phyloP scores from a whole-genome alignment of 2,888 invertebrate species.

The Teleogryllus oceanicus region DNA sequence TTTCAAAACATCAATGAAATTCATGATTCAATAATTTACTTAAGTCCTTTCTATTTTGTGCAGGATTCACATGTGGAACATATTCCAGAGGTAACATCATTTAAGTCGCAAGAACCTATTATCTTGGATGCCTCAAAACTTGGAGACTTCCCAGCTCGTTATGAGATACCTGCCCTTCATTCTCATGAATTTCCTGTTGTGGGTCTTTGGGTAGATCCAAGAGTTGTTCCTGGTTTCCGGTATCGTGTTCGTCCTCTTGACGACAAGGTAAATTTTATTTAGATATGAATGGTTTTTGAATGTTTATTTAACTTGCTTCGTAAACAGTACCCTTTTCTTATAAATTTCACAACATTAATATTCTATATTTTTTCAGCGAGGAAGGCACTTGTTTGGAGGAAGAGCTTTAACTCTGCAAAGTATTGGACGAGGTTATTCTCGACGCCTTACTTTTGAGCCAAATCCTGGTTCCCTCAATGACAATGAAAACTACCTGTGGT shows the following conservation, averaged over 20 bases:
- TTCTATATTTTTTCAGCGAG: not conserved
- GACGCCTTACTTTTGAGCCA: conserved; percentile 69
- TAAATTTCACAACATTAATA: no score
- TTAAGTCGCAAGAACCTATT: conserved; percentile 33
- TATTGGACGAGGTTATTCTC: conserved; percentile 71
- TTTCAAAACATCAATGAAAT: no score
- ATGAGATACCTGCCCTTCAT: conserved; percentile 58
- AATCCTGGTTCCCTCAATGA: conserved; percentile 59
- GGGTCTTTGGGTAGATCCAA: conserved; percentile 69
- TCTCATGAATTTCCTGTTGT: conserved; percentile 65
- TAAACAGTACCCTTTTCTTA: no score
- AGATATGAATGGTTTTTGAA: no score
- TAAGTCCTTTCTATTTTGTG: no score
- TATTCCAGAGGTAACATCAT: not conserved
- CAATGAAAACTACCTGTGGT: conserved; percentile 73
- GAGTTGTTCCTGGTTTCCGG: conserved; percentile 69
- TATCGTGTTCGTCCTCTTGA: conserved; percentile 66
- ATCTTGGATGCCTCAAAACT: conserved; percentile 57
- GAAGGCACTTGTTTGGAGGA: conserved; percentile 57
- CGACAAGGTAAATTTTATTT: conserved; percentile 45
- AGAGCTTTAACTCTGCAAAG: conserved; percentile 62
- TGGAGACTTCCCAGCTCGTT: conserved; percentile 64
- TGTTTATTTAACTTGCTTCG: no score
- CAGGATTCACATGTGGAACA: not conserved
- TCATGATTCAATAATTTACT: no score